phyloP scores from a whole-genome alignment of 2,888 invertebrate genomes.

The Himalopsyche japonica region DNA sequence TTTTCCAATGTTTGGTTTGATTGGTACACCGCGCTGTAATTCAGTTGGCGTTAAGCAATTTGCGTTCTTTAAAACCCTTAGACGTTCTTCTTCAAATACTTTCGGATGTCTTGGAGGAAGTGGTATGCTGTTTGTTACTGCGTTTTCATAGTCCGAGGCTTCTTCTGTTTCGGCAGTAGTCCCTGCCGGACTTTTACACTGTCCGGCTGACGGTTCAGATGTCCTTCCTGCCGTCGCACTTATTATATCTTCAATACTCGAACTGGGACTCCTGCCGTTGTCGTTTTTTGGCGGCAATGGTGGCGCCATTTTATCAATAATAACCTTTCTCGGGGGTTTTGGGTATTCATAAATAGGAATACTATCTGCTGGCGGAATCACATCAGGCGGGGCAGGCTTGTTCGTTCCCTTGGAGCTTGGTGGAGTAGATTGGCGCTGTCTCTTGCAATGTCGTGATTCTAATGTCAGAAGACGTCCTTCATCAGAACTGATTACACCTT shows the following conservation, averaged over 20 bases:
- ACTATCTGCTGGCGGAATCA: conserved; percentile 63
- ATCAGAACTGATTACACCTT: conserved; percentile 46
- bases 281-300: conserved; percentile 67
- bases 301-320: conserved; percentile 47
- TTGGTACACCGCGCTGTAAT: not conserved
- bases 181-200: conserved; percentile 53
- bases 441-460: conserved; percentile 72
- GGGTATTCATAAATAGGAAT: conserved; percentile 64
- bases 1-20: conserved; percentile 32
- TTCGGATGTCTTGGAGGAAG: not conserved
- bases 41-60: not conserved
- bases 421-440: conserved; percentile 67
- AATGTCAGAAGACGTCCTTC: conserved; percentile 70
- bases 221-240: conserved; percentile 44
- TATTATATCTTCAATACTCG: conserved; percentile 50
- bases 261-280: conserved; percentile 66
- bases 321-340: conserved; percentile 61
- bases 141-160: conserved; percentile 59
- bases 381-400: conserved; percentile 65
- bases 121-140: conserved; percentile 42
- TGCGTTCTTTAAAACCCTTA: not conserved
- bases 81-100: not conserved
- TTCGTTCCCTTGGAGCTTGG: conserved; percentile 56
- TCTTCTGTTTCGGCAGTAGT: conserved; percentile 57
- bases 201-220: conserved; percentile 44